Evolutionary conservation across 1,140 invertebrate genomes (phyloP).

Genomic region (Atta texana): DNA sequence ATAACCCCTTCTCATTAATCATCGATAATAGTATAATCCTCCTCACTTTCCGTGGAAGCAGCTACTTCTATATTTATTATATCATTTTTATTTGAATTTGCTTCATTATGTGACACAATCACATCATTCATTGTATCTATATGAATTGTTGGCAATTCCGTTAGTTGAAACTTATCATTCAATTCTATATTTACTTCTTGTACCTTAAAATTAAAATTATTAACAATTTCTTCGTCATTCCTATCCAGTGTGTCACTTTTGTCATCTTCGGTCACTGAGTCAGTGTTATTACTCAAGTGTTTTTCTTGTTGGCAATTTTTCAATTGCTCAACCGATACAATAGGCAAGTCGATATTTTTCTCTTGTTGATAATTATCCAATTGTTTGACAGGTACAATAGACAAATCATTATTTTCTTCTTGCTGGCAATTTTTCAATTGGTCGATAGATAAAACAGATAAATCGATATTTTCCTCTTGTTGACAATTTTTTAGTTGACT

Average conservation of each 20-base stretch:
- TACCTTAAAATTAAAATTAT: background rate
- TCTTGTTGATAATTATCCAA: no score
- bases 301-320: conserved; percentile 2
- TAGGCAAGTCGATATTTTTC: conserved; percentile 64
- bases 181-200: background rate
- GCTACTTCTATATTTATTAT: background rate
- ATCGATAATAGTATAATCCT: conserved; percentile 68
- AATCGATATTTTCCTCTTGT: no score
- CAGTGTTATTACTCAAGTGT: background rate
- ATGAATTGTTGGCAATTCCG: background rate
- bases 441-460: no score
- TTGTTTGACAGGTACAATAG: no score
- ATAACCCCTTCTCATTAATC: conserved; percentile 49
- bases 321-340: background rate
- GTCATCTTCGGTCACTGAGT: background rate
- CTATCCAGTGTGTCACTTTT: background rate
- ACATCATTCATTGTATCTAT: background rate
- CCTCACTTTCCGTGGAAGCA: conserved; percentile 16
- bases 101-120: background rate
- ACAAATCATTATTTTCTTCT: no score
- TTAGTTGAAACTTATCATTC: background rate
- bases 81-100: background rate
- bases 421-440: no score
- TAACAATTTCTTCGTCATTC: conserved; percentile 1
- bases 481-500: no score